These are phyloP conservation scores for Pomacea maculata DNA, from an alignment of 1,140 invertebrate genomes.

Conservation along the genomic window DNA sequence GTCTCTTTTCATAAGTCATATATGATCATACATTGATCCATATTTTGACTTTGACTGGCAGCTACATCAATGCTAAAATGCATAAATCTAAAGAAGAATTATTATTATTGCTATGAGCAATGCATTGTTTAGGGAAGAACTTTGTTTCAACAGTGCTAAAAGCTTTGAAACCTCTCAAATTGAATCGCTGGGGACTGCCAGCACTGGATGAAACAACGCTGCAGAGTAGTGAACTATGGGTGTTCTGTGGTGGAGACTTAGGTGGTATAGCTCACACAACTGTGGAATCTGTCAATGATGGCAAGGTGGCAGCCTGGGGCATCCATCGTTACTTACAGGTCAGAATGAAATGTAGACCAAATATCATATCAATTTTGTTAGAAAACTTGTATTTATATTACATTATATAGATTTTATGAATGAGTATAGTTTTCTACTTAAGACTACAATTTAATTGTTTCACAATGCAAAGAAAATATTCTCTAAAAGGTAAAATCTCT, in stretches of 20 bases:
- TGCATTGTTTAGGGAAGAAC: neutral
- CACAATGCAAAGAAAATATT: neutral
- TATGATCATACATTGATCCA: too few relatives aligned
- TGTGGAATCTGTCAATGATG: slow-evolving; percentile 98
- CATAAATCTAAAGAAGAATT: too few relatives aligned
- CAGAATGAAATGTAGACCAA: slow-evolving; percentile 12
- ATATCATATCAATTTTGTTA: neutral
- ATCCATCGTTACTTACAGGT: slow-evolving; percentile 95
- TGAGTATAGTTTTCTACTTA: too few relatives aligned
- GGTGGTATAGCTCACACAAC: slow-evolving; percentile 95
- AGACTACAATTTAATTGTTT: neutral
- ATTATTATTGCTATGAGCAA: too few relatives aligned
- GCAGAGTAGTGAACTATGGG: slow-evolving; percentile 78
- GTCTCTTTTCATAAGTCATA: too few relatives aligned
- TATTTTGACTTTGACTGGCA: too few relatives aligned
- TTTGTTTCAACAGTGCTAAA: slow-evolving; percentile 72
- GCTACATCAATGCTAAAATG: too few relatives aligned
- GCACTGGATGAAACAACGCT: slow-evolving; percentile 81
- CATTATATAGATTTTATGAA: neutral
- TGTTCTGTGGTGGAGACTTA: slow-evolving; percentile 95
- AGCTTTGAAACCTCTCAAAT: slow-evolving; percentile 81
- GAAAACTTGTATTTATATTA: neutral
- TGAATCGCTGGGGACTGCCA: slow-evolving; percentile 82
- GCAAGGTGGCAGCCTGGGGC: slow-evolving; percentile 95
- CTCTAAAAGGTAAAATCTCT: neutral